These are phyloP conservation scores for Agrochola circellaris DNA, from an alignment of 2,888 invertebrate species.

Conservation along the genomic window DNA sequence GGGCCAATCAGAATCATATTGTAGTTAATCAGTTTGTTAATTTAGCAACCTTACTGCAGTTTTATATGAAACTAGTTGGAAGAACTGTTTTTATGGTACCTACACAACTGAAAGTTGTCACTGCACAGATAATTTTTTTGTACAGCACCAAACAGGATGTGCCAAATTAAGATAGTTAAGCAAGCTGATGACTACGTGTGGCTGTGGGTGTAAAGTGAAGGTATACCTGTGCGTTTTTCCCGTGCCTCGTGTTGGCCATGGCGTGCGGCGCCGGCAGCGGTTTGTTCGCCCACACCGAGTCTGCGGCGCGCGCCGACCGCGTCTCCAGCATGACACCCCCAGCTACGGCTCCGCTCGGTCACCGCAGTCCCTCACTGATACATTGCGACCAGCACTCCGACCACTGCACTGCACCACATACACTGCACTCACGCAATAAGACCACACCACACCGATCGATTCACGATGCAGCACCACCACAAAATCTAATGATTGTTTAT, in stretches of 20 bases:
- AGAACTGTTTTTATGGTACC: constrained; percentile 1
- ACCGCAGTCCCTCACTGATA: constrained; percentile 81
- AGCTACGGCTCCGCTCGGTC: constrained; percentile 74
- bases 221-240: constrained; percentile 93
- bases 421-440: constrained; percentile 61
- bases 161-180: constrained; percentile 54
- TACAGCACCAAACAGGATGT: constrained; percentile 56
- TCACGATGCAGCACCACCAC: constrained; percentile 73
- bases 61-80: constrained; percentile 29
- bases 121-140: constrained; percentile 25
- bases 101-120: constrained; percentile 11
- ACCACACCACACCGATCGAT: constrained; percentile 68
- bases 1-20: constrained; percentile 45
- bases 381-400: constrained; percentile 75
- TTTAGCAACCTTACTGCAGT: constrained; percentile 11
- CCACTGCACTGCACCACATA: constrained; percentile 78
- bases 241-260: constrained; percentile 90
- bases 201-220: constrained; percentile 61
- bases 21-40: neutral
- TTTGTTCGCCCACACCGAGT: constrained; percentile 92
- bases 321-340: constrained; percentile 93
- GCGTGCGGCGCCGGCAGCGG: constrained; percentile 91
- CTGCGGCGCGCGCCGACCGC: constrained; percentile 94
- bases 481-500: constrained; percentile 81
- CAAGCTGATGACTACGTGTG: constrained; percentile 41